Evolutionary conservation across 2,888 invertebrate species (phyloP).

Genomic region (Iselma pallidipennis): DNA sequence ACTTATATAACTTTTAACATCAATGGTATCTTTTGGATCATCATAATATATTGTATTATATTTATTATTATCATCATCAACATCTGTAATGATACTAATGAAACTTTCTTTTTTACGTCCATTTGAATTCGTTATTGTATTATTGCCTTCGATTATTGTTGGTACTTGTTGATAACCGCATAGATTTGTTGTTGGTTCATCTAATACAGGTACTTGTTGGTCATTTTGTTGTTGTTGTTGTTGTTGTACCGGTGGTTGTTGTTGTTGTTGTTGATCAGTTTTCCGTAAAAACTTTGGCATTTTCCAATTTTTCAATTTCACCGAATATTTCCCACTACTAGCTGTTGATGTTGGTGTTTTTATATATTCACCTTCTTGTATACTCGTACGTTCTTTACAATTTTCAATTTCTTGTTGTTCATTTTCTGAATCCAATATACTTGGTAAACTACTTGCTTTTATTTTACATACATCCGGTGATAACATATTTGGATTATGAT

Average conservation of each 20-base stretch:
- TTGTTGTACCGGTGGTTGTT: slow-evolving; percentile 9
- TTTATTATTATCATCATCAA: slow-evolving; percentile 27
- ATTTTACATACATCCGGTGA: slow-evolving; percentile 65
- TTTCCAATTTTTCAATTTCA: slow-evolving; percentile 69
- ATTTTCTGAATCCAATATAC: slow-evolving; percentile 78
- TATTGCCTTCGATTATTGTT: slow-evolving; percentile 55
- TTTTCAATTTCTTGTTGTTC: slow-evolving; percentile 63
- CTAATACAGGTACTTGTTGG: slow-evolving; percentile 11
- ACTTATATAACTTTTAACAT: slow-evolving; percentile 73
- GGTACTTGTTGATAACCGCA: slow-evolving; percentile 58
- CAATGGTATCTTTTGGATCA: slow-evolving; percentile 63
- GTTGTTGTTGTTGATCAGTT: slow-evolving; percentile 55
- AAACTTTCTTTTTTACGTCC: slow-evolving; percentile 39
- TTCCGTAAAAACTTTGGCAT: slow-evolving; percentile 70
- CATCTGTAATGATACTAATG: slow-evolving; percentile 29
- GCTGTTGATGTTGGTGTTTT: slow-evolving; percentile 72
- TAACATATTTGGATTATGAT: slow-evolving; percentile 60
- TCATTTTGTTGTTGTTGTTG: slow-evolving; percentile 8
- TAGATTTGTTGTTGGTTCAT: slow-evolving; percentile 9
- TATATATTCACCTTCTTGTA: slow-evolving; percentile 58
- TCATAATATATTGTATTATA: slow-evolving; percentile 32
- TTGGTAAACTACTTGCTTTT: slow-evolving; percentile 80
- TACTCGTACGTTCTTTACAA: slow-evolving; percentile 46
- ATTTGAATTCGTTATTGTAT: slow-evolving; percentile 31
- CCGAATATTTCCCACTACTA: slow-evolving; percentile 60